A percentile compares a stretch with the other conserved stretches of the same genome.
phyloP scores from a whole-genome alignment of 2,113 vertebrate species.

The Urocitellus parryii region DNA sequence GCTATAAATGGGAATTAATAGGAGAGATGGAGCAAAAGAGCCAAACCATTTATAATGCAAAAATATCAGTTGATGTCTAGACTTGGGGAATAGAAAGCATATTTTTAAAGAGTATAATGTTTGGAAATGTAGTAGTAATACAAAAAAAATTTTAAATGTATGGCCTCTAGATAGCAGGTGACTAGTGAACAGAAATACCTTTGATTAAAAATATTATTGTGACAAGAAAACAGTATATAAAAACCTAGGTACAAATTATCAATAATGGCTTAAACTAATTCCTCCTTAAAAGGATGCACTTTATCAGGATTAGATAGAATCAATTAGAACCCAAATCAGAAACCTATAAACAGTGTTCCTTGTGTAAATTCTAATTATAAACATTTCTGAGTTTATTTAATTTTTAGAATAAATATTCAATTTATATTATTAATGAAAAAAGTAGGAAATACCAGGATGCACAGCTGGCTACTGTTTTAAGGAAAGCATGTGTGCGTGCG shows the following conservation, averaged over 20 bases:
- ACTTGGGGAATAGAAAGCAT: neutral
- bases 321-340: neutral
- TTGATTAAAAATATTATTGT: conserved; percentile 23
- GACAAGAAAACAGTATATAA: neutral
- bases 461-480: neutral
- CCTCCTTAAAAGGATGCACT: neutral
- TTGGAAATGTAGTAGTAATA: neutral
- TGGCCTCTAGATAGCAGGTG: neutral
- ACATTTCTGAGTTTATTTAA: neutral
- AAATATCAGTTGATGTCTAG: neutral
- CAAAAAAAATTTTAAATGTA: neutral
- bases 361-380: conserved; percentile 8
- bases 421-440: neutral
- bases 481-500: neutral
- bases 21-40: neutral
- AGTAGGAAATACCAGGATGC: neutral
- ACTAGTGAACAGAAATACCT: neutral
- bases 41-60: neutral
- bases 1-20: neutral
- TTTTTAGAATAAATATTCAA: conserved; percentile 22
- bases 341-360: neutral
- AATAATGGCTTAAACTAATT: neutral
- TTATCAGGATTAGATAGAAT: neutral
- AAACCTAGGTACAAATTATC: neutral
- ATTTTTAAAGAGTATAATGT: neutral